A percentile compares a stretch with the other conserved stretches of the same genome.
Conservation (phyloP, 2,888 invertebrate species). For the Synergus umbraculus region DNA sequence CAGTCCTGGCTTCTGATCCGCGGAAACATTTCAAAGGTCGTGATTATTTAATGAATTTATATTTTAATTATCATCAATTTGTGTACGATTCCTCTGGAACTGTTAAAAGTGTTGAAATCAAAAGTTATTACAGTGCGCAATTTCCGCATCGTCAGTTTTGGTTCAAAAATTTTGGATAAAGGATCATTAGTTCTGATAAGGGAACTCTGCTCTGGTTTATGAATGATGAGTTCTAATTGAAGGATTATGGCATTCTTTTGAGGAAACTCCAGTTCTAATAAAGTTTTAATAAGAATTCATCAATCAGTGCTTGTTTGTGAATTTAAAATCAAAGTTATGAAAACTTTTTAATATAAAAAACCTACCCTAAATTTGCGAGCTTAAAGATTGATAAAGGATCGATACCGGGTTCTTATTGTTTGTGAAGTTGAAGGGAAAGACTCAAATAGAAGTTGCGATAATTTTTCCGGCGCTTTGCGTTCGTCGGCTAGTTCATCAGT, state of each 20-base stretch:
- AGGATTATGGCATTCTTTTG: neutral
- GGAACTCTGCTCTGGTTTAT: neutral
- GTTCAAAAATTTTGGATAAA: neutral
- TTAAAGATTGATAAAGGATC: no score
- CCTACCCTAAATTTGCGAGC: neutral
- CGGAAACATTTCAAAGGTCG: constrained; percentile 14
- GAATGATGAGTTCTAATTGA: neutral
- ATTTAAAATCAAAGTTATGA: neutral
- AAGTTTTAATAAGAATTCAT: neutral
- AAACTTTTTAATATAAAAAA: neutral
- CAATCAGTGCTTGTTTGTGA: neutral
- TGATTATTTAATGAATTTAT: constrained; percentile 18
- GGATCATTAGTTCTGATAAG: neutral
- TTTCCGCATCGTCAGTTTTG: neutral
- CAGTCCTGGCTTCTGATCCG: constrained; percentile 47
- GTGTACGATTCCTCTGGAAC: neutral
- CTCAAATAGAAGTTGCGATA: neutral
- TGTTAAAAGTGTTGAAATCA: neutral
- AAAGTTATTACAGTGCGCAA: neutral
- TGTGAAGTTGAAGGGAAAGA: neutral
- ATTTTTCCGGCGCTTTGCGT: constrained; percentile 7
- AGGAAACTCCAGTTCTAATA: neutral
- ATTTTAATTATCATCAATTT: neutral
- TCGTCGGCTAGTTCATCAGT: neutral
- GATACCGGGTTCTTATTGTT: neutral